Evolutionary conservation across 2,797 vertebrate genomes (phyloP).

Genomic region (Myotis findleyi): DNA sequence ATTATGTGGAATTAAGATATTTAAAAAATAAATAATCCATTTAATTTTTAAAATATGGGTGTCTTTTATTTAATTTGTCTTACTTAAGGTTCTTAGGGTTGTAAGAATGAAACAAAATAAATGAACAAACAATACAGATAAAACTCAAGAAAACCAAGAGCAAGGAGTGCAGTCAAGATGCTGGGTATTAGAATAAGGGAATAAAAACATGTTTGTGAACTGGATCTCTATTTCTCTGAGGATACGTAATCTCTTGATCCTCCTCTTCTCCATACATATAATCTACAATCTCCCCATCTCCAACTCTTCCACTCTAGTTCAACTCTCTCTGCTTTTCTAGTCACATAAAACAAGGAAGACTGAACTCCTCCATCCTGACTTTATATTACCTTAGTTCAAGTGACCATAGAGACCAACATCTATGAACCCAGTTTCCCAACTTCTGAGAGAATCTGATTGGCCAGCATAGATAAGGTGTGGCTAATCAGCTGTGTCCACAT

Average conservation of each 20-base stretch:
- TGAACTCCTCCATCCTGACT: not conserved
- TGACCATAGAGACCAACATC: not conserved
- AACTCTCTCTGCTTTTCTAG: not conserved
- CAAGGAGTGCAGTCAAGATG: not conserved
- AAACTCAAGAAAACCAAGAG: not conserved
- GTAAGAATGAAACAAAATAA: not conserved
- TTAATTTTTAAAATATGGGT: not conserved
- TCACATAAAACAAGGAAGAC: not conserved
- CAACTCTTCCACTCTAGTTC: not conserved
- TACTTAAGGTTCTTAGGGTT: not conserved
- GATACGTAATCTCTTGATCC: not conserved
- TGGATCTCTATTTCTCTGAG: not conserved
- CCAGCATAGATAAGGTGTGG: not conserved
- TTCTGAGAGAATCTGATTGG: not conserved
- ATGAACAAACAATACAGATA: not conserved
- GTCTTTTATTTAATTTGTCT: not conserved
- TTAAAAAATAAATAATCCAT: not conserved
- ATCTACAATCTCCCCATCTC: not conserved
- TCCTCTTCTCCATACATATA: not conserved
- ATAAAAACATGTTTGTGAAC: not conserved
- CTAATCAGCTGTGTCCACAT: not conserved
- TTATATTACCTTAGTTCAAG: not conserved
- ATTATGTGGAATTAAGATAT: conserved; percentile 31
- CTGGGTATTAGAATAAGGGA: not conserved
- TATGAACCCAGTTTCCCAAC: not conserved